Evolutionary conservation across 2,113 vertebrate genomes (phyloP).

Genomic region (Thinocorus orbignyianus): DNA sequence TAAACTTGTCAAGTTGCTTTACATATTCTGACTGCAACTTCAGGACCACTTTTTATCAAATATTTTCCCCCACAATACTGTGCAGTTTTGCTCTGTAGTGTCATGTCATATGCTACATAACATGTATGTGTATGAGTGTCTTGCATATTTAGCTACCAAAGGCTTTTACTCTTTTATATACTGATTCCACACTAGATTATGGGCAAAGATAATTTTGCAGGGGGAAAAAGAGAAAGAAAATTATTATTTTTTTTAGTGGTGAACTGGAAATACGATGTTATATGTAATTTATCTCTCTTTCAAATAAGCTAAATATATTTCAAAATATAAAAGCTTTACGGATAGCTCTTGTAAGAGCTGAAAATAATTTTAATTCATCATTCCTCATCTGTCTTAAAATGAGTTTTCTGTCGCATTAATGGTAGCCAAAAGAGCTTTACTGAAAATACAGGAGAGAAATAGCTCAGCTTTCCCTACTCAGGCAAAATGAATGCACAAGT

Average conservation of each 20-base stretch:
- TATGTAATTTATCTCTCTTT: slow-evolving; percentile 1
- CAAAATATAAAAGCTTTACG: background rate
- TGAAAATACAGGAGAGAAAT: background rate
- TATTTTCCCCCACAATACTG: background rate
- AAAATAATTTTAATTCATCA: slow-evolving; percentile 12
- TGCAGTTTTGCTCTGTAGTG: background rate
- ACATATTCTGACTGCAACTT: background rate
- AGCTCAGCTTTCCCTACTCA: background rate
- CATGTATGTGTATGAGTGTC: background rate
- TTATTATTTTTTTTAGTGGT: background rate
- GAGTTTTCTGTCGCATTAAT: slow-evolving; percentile 8
- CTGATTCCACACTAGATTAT: background rate
- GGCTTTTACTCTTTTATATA: background rate
- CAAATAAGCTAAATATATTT: background rate
- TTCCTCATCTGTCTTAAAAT: background rate
- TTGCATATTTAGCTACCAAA: background rate
- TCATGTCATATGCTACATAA: background rate
- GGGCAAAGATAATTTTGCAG: background rate
- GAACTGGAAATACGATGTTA: background rate
- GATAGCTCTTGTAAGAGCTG: slow-evolving; percentile 11
- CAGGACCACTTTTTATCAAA: background rate
- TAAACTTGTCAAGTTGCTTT: background rate
- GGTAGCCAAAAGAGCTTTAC: background rate
- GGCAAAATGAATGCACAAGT: background rate
- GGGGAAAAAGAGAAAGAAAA: background rate